phyloP scores from a whole-genome alignment of 1,140 invertebrate genomes.

The Drosophila nigromelanica region DNA sequence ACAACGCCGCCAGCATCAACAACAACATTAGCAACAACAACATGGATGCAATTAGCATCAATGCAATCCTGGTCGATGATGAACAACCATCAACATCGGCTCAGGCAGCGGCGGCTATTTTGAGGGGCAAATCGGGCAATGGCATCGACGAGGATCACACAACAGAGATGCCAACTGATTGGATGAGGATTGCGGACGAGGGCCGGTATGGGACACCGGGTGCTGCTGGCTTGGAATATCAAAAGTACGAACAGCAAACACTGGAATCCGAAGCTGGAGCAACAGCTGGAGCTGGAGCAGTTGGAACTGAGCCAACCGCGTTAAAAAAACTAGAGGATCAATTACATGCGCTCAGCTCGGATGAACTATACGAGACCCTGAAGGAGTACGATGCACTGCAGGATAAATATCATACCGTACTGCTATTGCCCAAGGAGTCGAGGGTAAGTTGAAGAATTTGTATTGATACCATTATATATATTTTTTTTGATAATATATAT shows the following conservation, averaged over 20 bases:
- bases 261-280: constrained; percentile 52
- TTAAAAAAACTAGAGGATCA: constrained; percentile 69
- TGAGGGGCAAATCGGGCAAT: constrained; percentile 50
- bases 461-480: too few relatives aligned
- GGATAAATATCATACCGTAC: constrained; percentile 88
- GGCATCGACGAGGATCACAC: constrained; percentile 56
- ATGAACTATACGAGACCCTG: constrained; percentile 86
- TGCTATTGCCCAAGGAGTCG: constrained; percentile 86
- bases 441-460: constrained; percentile 81
- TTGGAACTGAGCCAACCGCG: constrained; percentile 54
- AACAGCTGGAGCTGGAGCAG: constrained; percentile 23
- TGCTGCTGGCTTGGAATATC: constrained; percentile 84
- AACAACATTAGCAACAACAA: constrained; percentile 44
- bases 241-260: constrained; percentile 77
- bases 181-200: constrained; percentile 83
- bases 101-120: constrained; percentile 60
- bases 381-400: constrained; percentile 88
- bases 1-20: constrained; percentile 35
- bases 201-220: constrained; percentile 84
- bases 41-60: constrained; percentile 74
- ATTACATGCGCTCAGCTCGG: constrained; percentile 68
- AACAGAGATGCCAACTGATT: constrained; percentile 82
- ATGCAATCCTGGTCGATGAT: constrained; percentile 76
- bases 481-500: too few relatives aligned
- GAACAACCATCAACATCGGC: constrained; percentile 78